These are phyloP conservation scores for Amia ocellicauda DNA, from an alignment of 2,113 vertebrate species.

Conservation along the genomic window DNA sequence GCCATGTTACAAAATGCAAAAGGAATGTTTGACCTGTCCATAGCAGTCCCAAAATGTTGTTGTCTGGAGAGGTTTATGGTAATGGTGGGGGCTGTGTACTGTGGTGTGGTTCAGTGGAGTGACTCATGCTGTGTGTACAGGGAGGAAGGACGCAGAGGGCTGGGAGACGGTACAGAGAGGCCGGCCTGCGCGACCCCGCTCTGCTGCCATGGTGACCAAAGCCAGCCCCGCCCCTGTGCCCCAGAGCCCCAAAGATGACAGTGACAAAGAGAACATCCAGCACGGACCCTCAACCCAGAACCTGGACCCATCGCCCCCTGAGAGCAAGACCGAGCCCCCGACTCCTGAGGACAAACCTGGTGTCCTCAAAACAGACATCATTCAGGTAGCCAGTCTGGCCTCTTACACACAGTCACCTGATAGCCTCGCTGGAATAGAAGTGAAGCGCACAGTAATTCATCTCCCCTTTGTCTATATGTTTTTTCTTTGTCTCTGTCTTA, in stretches of 20 bases:
- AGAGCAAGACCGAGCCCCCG: constrained; percentile 34
- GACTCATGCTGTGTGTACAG: constrained; percentile 55
- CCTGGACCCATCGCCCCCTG: constrained; percentile 30
- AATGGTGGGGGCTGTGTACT: no score
- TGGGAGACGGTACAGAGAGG: constrained; percentile 97
- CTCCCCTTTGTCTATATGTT: constrained; percentile 51
- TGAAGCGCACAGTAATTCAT: constrained; percentile 49
- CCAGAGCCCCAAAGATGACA: constrained; percentile 66
- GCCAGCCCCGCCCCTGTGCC: constrained; percentile 56
- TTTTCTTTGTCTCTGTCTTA: constrained; percentile 64
- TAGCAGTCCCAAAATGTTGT: no score
- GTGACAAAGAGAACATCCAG: constrained; percentile 66
- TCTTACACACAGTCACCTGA: constrained; percentile 27
- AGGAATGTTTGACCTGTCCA: no score
- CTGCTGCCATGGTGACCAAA: constrained; percentile 71
- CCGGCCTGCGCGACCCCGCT: constrained; percentile 83
- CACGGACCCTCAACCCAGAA: constrained; percentile 39
- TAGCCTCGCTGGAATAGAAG: constrained; percentile 19
- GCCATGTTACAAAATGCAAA: no score
- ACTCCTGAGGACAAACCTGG: constrained; percentile 34
- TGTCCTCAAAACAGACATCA: constrained; percentile 44
- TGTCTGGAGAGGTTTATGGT: no score
- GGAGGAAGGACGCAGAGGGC: constrained; percentile 87
- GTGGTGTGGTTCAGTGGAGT: no score
- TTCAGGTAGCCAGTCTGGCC: constrained; percentile 58